Evolutionary conservation across 2,797 vertebrate genomes (phyloP), one percentile per base, ranked within the genome.

Genomic region (Poecilia picta): DNA sequence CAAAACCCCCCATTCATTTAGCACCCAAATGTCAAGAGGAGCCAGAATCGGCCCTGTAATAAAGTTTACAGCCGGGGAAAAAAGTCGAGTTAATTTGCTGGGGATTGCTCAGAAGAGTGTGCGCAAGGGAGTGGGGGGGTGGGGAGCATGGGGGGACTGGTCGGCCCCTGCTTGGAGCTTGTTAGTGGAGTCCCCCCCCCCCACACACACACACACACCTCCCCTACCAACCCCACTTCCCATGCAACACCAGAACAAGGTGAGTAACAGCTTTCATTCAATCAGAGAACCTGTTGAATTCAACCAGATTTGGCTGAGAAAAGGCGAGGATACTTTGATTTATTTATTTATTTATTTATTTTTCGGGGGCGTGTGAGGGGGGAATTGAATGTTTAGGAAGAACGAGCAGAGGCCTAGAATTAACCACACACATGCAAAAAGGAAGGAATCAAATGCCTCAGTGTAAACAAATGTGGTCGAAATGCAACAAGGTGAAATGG

Each of bases 1-100:
- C 97, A 98, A 98, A 98, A 89, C 88, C 88, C 91, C 72, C 97
- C 97, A 97, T 98, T 99, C 97, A 98, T 99, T 99, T 97, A 96
- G 97, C 96, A 97, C 96, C 96, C 96, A 98, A 98, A 98, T 98
- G 97, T 98, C 97, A 97, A 96, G 68, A 71, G 96, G 96, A 97
- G 96, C 95, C 96, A 96, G 96, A 98, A 97, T 96, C 96, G 95
- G 94, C 95, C 73, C 77, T 85, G 95, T 97, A 97, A 98, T 97
- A 99, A 99, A 98, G 97, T 98, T 98, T 98, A 97, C 95, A 96
- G 96, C 96, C 94, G 94, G 95, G 72, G 25, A 73, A 64, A 96
- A 98, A 98, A 98, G 96, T 97, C 96, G 95, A 96, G 96, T 94
- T 96, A 96, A 95, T 94, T 96, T 94, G 92, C 91, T 94, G 94